Evolutionary conservation across 2,888 invertebrate genomes (phyloP).

Genomic region (Brachylomia viminalis): DNA sequence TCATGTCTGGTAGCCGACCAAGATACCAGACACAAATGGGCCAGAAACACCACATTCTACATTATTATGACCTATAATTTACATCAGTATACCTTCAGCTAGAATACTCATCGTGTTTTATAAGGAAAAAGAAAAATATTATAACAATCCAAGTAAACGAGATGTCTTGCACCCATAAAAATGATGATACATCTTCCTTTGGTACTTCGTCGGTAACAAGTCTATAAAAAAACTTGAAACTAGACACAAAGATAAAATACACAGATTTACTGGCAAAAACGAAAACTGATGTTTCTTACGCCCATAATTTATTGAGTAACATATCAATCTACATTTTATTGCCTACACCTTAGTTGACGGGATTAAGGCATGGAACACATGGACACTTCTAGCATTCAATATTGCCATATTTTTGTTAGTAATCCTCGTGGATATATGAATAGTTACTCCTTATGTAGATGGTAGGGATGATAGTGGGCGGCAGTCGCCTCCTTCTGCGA

Average conservation of each 20-base stretch:
- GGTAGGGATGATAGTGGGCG: too few species aligned
- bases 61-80: background rate
- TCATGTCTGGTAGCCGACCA: too few species aligned
- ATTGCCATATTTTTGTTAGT: background rate
- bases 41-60: background rate
- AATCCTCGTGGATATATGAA: background rate
- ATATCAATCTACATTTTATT: constrained; percentile 44
- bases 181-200: background rate
- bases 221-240: background rate
- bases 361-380: background rate
- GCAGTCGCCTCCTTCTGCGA: too few species aligned
- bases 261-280: constrained; percentile 25
- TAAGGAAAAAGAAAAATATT: background rate
- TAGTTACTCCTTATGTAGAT: background rate
- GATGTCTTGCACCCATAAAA: background rate
- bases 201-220: background rate
- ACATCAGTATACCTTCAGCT: background rate
- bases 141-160: background rate
- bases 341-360: background rate
- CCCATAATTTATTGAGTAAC: constrained; percentile 11
- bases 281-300: constrained; percentile 5
- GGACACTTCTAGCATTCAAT: background rate
- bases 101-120: background rate
- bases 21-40: too few species aligned
- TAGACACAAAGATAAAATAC: constrained; percentile 9